Evolutionary conservation across 2,888 invertebrate species (phyloP).

Genomic region (Rhingia campestris): DNA sequence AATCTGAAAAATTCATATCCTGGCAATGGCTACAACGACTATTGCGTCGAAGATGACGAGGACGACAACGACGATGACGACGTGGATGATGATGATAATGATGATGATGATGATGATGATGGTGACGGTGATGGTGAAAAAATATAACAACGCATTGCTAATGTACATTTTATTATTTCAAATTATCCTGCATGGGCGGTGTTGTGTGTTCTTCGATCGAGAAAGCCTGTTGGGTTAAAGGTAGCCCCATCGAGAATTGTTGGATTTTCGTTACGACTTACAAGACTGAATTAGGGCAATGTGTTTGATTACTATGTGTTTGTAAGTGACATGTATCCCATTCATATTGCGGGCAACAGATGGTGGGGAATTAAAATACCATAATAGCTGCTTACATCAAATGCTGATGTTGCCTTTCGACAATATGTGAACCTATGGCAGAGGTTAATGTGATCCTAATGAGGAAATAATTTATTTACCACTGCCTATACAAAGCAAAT

Average conservation of each 20-base stretch:
- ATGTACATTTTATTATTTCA: constrained; percentile 71
- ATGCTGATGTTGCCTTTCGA: neutral
- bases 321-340: constrained; percentile 28
- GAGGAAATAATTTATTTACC: constrained; percentile 62
- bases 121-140: constrained; percentile 3
- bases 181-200: constrained; percentile 55
- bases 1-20: constrained; percentile 54
- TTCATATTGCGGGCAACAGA: constrained; percentile 32
- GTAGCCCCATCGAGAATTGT: neutral
- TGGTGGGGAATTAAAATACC: constrained; percentile 67
- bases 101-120: constrained; percentile 28
- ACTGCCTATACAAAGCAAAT: constrained; percentile 17
- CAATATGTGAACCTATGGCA: neutral
- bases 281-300: constrained; percentile 47
- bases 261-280: constrained; percentile 14
- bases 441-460: constrained; percentile 66
- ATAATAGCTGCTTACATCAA: constrained; percentile 35
- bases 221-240: neutral
- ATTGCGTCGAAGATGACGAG: constrained; percentile 1
- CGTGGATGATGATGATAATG: constrained; percentile 18
- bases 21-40: constrained; percentile 22
- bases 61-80: constrained; percentile 18
- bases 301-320: constrained; percentile 56
- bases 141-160: constrained; percentile 60
- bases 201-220: constrained; percentile 27